These are phyloP conservation scores for Bothrops jararaca DNA, from an alignment of 2,113 vertebrate species.

Conservation along the genomic window DNA sequence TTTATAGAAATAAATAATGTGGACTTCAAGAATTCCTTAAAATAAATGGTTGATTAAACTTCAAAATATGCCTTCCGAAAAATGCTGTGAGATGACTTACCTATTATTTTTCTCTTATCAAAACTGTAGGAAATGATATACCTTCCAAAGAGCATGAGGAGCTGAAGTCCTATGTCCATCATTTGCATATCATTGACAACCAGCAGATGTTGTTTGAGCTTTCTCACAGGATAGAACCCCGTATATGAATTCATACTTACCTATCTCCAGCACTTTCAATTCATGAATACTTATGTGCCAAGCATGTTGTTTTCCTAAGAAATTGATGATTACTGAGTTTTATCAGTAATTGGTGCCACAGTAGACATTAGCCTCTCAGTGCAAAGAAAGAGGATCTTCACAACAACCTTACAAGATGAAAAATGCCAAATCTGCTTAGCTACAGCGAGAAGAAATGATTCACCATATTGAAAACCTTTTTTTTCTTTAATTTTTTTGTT, in stretches of 20 bases:
- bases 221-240: conserved; percentile 92
- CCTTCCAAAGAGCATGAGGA: conserved; percentile 88
- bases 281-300: conserved; percentile 61
- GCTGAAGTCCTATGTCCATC: conserved; percentile 80
- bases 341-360: conserved; percentile 70
- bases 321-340: conserved; percentile 76
- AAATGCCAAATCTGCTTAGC: neutral
- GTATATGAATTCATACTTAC: conserved; percentile 61
- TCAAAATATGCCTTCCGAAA: neutral
- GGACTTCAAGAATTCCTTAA: neutral
- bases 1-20: neutral
- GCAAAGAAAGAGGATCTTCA: conserved; percentile 44
- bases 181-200: conserved; percentile 93
- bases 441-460: neutral
- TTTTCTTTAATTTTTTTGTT: conserved; percentile 54
- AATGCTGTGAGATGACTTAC: neutral
- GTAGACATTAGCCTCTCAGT: conserved; percentile 39
- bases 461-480: conserved; percentile 48
- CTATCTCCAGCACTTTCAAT: conserved; percentile 61
- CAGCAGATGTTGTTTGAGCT: conserved; percentile 95
- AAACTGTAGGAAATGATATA: conserved; percentile 77
- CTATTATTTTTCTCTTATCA: conserved; percentile 36
- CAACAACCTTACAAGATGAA: conserved; percentile 24
- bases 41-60: neutral
- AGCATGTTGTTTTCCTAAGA: conserved; percentile 67